Evolutionary conservation across 2,113 vertebrate species (phyloP).

Genomic region (Colaptes auratus): DNA sequence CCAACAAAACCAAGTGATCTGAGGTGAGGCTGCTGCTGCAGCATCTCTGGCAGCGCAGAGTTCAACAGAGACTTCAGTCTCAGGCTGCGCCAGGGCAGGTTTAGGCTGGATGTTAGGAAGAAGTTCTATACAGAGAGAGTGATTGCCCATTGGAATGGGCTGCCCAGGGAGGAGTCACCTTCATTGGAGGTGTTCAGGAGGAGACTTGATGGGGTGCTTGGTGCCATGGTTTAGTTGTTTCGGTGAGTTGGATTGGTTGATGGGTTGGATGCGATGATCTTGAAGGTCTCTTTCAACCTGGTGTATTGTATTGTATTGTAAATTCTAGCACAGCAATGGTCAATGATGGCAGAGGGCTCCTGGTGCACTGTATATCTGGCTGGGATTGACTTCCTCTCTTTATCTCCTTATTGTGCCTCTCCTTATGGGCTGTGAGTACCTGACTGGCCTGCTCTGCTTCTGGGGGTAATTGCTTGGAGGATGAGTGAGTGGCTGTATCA

Average conservation of each 20-base stretch:
- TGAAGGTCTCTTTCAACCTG: too few species aligned
- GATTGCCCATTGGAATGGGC: too few species aligned
- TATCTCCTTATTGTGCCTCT: conserved; percentile 93
- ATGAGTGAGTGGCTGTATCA: not conserved
- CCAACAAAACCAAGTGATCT: not conserved
- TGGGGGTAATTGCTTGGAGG: not conserved
- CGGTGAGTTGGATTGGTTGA: too few species aligned
- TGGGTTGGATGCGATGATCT: too few species aligned
- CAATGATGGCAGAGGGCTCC: conserved; percentile 88
- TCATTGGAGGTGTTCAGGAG: too few species aligned
- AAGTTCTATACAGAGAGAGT: too few species aligned
- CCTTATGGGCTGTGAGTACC: conserved; percentile 96
- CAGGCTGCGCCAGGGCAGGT: too few species aligned
- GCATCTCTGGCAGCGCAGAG: not conserved
- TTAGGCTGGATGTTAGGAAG: too few species aligned
- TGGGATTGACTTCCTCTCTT: conserved; percentile 98
- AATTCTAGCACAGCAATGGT: not conserved
- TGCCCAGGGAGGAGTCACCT: too few species aligned
- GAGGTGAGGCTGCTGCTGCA: not conserved
- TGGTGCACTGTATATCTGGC: conserved; percentile 98
- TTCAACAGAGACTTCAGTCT: not conserved
- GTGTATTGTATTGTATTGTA: too few species aligned
- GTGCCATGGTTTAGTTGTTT: too few species aligned
- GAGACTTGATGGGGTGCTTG: too few species aligned
- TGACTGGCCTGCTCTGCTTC: not conserved